Evolutionary conservation across 2,888 invertebrate genomes (phyloP), one percentile per base, ranked within the genome.

Genomic region (Camponotus fellah): DNA sequence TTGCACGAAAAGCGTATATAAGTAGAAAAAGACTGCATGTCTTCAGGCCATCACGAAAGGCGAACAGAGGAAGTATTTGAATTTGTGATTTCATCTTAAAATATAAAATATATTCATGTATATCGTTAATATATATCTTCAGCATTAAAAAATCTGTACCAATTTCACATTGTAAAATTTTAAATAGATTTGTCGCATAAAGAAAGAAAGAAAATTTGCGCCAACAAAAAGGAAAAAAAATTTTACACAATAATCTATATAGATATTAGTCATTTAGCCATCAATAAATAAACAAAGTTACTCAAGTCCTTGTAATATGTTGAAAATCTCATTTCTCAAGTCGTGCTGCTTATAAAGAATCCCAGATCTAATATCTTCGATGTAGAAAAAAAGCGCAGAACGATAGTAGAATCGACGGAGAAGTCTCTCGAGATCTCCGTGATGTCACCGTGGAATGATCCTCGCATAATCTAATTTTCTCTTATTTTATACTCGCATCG

Each of bases 391-490:
- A 37, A 43, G 10, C 10, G 34, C 14, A 49, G 49, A 37, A 76
- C 53, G 62, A 71, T 26, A 46, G 17, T 21, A 46, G 21, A 60
- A 64, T 76, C 79, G 79, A 40, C 58, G 43, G 32, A 32, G 43
- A 60, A 40, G 40, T 40, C 46, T 72, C 34, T 69, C 40, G 46
- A 32, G 53, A 72, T 58, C 60, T 69, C 32, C 10, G 17, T 49
- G 81, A 56, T 40, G 60, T 80, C 72, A 34, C 12, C 34, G 46
- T 58, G 71, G 56, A 71, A 84, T 86, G 86, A 82, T 81, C 84
- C 83, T 84, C 74, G 79, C 75, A 65, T 79, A 85, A 83, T 83
- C 77, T 82, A 87, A 88, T 88, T 88, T 83, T 72, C 76, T 77
- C 80, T 80, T 80, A 62, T 60, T 80, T 80, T 26, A 72, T 49